These are phyloP conservation scores for Geopemphigus sp. DNA, from an alignment of 1,140 invertebrate genomes.

Conservation along the genomic window DNA sequence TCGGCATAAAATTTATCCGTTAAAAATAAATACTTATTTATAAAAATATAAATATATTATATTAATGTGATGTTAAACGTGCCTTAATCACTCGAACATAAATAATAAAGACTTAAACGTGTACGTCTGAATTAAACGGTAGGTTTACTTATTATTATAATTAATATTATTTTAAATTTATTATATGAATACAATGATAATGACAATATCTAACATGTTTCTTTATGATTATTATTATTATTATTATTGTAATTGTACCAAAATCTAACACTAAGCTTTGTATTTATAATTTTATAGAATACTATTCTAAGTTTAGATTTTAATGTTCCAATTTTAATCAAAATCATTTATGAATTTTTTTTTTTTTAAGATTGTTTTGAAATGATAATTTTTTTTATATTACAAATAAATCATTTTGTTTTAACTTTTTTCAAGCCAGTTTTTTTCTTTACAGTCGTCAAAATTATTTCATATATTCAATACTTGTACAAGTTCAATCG, in stretches of 20 bases:
- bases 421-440: neutral
- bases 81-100: slow-evolving; percentile 36
- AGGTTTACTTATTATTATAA: slow-evolving; percentile 31
- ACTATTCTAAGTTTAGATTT: slow-evolving; percentile 34
- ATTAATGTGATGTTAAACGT: slow-evolving; percentile 41
- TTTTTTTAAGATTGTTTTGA: slow-evolving; percentile 46
- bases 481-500: no score
- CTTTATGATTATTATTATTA: slow-evolving; percentile 19
- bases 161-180: neutral
- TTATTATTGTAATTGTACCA: slow-evolving; percentile 40
- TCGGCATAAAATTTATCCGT: slow-evolving; percentile 3
- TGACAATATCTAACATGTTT: slow-evolving; percentile 6
- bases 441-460: neutral
- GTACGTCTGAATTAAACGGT: slow-evolving; percentile 18
- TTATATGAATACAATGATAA: neutral
- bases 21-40: slow-evolving; percentile 26
- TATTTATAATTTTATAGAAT: slow-evolving; percentile 39
- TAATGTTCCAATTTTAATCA: slow-evolving; percentile 46
- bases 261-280: slow-evolving; percentile 47
- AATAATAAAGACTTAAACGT: slow-evolving; percentile 33
- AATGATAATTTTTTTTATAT: slow-evolving; percentile 44
- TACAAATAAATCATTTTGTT: slow-evolving; percentile 47
- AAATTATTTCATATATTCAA: no score
- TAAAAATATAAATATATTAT: slow-evolving; percentile 11
- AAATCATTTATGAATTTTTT: slow-evolving; percentile 43